These are phyloP conservation scores for Takifugu ocellatus DNA, from an alignment of 2,797 vertebrate species.

Conservation along the genomic window DNA sequence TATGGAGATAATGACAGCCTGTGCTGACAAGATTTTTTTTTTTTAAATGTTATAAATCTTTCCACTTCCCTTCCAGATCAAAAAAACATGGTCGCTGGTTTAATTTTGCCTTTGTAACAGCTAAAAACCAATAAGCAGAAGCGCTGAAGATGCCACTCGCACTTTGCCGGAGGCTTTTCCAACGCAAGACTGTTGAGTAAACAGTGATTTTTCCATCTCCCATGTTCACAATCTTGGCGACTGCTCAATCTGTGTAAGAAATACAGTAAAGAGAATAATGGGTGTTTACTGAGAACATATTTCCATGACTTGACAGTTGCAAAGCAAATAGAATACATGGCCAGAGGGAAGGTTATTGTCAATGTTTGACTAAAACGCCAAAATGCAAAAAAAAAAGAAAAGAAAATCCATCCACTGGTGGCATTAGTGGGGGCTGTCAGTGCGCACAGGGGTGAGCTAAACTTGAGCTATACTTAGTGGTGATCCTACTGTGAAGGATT, in stretches of 20 bases:
- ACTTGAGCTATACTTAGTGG: constrained; percentile 58
- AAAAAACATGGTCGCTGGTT: constrained; percentile 29
- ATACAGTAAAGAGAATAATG: constrained; percentile 33
- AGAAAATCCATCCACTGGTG: too few species aligned
- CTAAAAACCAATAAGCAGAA: constrained; percentile 20
- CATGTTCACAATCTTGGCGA: constrained; percentile 7
- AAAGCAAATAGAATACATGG: constrained; percentile 35
- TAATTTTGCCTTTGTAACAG: constrained; percentile 26
- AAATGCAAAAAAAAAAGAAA: too few species aligned
- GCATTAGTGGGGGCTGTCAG: not conserved
- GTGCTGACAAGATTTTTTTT: not conserved
- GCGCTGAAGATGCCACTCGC: not conserved
- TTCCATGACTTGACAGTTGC: constrained; percentile 43
- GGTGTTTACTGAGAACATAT: constrained; percentile 43
- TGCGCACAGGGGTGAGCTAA: constrained; percentile 18
- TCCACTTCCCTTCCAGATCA: constrained; percentile 28
- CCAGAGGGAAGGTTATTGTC: constrained; percentile 53
- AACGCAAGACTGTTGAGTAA: constrained; percentile 20
- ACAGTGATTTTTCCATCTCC: constrained; percentile 25
- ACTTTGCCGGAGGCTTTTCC: constrained; percentile 26
- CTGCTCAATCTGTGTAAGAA: not conserved
- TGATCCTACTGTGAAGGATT: constrained; percentile 60
- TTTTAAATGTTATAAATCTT: not conserved
- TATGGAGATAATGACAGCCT: not conserved
- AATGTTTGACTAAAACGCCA: constrained; percentile 27